A percentile compares a stretch with the other conserved stretches of the same genome.
These are phyloP conservation scores for Eudasyphora cyanicolor DNA, from an alignment of 2,888 invertebrate genomes.

Conservation along the genomic window DNA sequence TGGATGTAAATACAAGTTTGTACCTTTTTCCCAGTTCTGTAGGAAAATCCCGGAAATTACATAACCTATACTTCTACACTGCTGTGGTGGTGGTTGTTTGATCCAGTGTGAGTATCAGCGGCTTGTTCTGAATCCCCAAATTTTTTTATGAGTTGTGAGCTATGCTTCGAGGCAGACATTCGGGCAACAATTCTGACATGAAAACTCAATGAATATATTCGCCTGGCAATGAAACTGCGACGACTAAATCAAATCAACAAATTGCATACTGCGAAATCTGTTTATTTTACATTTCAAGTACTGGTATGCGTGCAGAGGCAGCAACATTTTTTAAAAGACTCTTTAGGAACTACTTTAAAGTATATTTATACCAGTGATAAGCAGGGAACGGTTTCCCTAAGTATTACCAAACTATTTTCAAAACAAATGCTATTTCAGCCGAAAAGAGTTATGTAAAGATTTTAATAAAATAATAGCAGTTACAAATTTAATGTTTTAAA, in stretches of 20 bases:
- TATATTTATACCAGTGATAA: no score
- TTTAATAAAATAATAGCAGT: no score
- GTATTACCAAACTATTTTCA: no score
- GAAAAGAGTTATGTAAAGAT: no score
- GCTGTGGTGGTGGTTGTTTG: slow-evolving; percentile 48
- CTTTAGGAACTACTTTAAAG: no score
- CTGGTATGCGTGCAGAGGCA: slow-evolving; percentile 3
- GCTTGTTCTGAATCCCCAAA: neutral
- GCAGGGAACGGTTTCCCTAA: no score
- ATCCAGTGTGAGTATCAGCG: slow-evolving; percentile 9
- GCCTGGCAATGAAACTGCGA: slow-evolving; percentile 44
- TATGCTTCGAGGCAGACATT: neutral
- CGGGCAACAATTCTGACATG: slow-evolving; percentile 19
- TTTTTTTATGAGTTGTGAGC: neutral
- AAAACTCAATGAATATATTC: slow-evolving; percentile 18
- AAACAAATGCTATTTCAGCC: no score
- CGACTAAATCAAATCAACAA: slow-evolving; percentile 47
- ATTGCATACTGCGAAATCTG: neutral
- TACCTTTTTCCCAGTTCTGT: slow-evolving; percentile 7
- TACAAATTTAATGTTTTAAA: no score
- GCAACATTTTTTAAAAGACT: no score
- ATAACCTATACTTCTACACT: slow-evolving; percentile 58
- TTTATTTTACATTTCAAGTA: neutral
- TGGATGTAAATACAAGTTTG: slow-evolving; percentile 24
- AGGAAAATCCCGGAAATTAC: slow-evolving; percentile 65